Conservation (phyloP, 2,797 vertebrate genomes). For the Notamacropus eugenii region DNA sequence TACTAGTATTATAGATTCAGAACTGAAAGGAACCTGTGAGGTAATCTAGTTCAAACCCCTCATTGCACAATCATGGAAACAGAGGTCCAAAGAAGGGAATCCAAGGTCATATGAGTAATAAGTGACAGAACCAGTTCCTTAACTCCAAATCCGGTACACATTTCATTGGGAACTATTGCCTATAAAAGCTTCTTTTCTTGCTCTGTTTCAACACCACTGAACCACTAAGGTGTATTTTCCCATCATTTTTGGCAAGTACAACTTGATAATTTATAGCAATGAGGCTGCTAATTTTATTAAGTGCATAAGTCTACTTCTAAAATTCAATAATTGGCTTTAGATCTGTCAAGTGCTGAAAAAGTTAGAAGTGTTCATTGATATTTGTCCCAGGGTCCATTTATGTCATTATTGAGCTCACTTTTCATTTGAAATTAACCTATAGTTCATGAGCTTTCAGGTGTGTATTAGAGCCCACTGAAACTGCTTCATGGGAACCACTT, state of each 20-base stretch:
- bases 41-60: background rate
- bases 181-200: background rate
- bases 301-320: background rate
- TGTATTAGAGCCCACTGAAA: background rate
- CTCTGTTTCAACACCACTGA: background rate
- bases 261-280: constrained; percentile 9
- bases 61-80: background rate
- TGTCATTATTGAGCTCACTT: background rate
- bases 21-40: background rate
- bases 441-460: background rate
- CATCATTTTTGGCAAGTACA: background rate
- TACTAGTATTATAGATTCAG: background rate
- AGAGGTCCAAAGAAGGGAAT: no score
- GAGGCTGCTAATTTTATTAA: background rate
- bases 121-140: background rate
- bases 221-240: background rate
- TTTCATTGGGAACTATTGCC: background rate
- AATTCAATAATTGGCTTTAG: background rate
- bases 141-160: background rate
- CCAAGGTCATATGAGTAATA: no score
- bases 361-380: background rate
- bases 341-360: background rate
- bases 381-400: background rate
- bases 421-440: background rate
- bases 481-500: background rate